Base-by-base conservation (phyloP, 2,797 vertebrate species). In the Myiotriccus ornatus region DNA sequence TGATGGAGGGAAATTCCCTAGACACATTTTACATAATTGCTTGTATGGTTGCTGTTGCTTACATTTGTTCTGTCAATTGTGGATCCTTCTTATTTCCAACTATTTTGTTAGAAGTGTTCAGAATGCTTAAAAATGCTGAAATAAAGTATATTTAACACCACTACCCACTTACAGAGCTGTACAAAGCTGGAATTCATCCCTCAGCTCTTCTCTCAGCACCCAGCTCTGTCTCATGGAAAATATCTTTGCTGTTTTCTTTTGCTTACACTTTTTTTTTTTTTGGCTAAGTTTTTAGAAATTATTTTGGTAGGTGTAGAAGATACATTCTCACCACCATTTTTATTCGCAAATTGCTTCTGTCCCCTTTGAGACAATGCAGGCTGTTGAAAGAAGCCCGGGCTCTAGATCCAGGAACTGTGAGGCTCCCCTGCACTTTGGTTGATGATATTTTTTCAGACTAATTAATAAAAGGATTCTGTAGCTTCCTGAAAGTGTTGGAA, bases 1-100 rank as follows among this genome's bases (percentile, higher is more conserved):
- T 92, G 95, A 93, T 95, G 70, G 94, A 96, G 49, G 80, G 80
- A 95, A 94, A 95, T 92, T 90, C 95, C 78, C 90, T 55, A 85
- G 81, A 46, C 79, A 65, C 53, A 24, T 94, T 95, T 95, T 91
- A 86, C 59, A 87, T 93, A 95, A 95, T 92, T 91, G 89, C 73
- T 93, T 81, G 43, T 83, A 69, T 46, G 55, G 92, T 87, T 91
- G 87, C 71, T 91, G 71, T 93, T 94, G 92, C 91, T 91, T 91
- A 87, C 88, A 95, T 93, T 93, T 93, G 65, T 73, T 92, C 94
- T 93, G 86, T 93, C 93, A 92, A 20, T 92, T 90, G 86, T 79
- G 56, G 77, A 92, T 94, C 60, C 67, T 69, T 84, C 83, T 69
- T 87, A 82, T 84, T 95, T 95, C 70, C 73, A 90, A 67, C 50